Evolutionary conservation across 2,888 invertebrate genomes (phyloP), one percentile per base, ranked within the genome.

Genomic region (Pristionchus japonicus): DNA sequence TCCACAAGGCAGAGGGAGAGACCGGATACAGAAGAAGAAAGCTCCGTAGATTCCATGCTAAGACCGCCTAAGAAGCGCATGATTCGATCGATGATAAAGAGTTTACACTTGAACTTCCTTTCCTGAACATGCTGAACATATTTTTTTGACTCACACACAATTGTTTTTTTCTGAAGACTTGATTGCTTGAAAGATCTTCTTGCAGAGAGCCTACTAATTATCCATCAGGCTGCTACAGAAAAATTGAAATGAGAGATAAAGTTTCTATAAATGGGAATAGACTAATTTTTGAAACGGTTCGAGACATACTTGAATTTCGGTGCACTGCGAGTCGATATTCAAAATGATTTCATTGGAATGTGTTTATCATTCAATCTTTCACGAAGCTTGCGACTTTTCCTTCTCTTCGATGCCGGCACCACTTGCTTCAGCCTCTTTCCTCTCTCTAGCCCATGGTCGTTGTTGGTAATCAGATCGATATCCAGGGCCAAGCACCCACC

Each of bases 401-500:
- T 70, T 37, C 70, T 40, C 20, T n/a, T 23, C 70, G 37, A 70
- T 34, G 34, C 20, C 15, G 7, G 15, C 37, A 3, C 27, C 20
- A 34, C 15, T 15, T 31, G 70, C 31, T 20, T 74, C 27, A 20
- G 77, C 34, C 9, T 77, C 77, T 20, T 77, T 77, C 77, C 77
- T 40, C 15, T 43, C 43, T 27, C 77, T 77, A 7, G 77, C 43
- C 77, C 77, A 77, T 20, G 77, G 77, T 40, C 74, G 52, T 23
- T 57, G 57, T n/a, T n/a, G 57, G 27, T 77, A 40, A 27, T 40
- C 43, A 9, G 82, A 7, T 20, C 82, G 82, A 52, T 83, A 52
- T 3, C 20, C 37, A 15, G 49, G 82, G 23, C 82, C 64, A 9
- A 85, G 85, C 17, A 85, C 64, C 85, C 85, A 85, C 85, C 85